A percentile compares a stretch with the other conserved stretches of the same genome.
phyloP scores from a whole-genome alignment of 2,888 invertebrate species.

The Platerodrilus igneus region DNA sequence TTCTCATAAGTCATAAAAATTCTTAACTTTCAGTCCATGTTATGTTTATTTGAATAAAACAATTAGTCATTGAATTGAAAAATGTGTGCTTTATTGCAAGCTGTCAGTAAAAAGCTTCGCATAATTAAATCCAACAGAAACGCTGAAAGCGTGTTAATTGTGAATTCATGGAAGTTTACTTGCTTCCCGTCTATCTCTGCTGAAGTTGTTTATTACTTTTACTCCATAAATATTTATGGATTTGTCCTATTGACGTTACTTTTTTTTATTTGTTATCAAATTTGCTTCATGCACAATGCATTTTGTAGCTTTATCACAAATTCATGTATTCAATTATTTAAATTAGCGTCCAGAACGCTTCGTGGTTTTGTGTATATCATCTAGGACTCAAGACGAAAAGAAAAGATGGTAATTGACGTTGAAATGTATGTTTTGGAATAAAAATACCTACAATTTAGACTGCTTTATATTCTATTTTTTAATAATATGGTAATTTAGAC shows the following conservation, averaged over 20 bases:
- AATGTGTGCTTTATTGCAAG: too few relatives aligned
- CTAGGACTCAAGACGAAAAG: slow-evolving; percentile 33
- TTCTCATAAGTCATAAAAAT: too few relatives aligned
- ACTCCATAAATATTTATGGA: slow-evolving; percentile 46
- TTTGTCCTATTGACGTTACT: slow-evolving; percentile 45
- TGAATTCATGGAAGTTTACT: slow-evolving; percentile 27
- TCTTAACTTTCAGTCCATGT: too few relatives aligned
- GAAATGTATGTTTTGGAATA: slow-evolving; percentile 26
- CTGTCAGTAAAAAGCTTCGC: too few relatives aligned
- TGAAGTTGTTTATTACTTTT: slow-evolving; percentile 39
- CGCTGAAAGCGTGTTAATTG: too few relatives aligned
- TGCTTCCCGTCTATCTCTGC: slow-evolving; percentile 26
- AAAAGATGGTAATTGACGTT: slow-evolving; percentile 42
- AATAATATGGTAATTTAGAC: slow-evolving; percentile 32
- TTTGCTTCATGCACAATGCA: slow-evolving; percentile 49
- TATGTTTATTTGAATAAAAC: too few relatives aligned
- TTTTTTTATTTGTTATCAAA: slow-evolving; percentile 51
- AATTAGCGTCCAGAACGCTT: slow-evolving; percentile 43
- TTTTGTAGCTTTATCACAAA: slow-evolving; percentile 48
- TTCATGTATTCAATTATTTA: slow-evolving; percentile 52
- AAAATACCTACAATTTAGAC: slow-evolving; percentile 31
- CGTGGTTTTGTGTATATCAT: slow-evolving; percentile 30
- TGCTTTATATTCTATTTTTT: slow-evolving; percentile 32
- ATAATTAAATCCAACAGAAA: too few relatives aligned
- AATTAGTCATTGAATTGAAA: too few relatives aligned